These are phyloP conservation scores for Drosophila buzzatii DNA, from an alignment of 2,888 invertebrate genomes.

Conservation along the genomic window DNA sequence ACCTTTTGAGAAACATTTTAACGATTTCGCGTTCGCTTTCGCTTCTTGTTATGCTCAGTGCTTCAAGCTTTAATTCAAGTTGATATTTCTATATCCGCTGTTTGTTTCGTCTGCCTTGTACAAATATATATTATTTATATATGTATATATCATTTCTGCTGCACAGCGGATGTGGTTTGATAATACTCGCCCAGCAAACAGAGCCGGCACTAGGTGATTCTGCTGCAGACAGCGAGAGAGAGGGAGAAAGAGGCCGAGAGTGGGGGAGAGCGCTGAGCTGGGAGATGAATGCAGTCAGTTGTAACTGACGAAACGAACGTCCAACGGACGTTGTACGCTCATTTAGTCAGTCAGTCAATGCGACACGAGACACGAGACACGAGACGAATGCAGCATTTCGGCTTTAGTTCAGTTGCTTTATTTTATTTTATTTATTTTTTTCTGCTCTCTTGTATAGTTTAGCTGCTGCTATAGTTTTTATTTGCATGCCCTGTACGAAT, in stretches of 20 bases:
- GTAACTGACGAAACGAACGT: conserved; percentile 68
- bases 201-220: conserved; percentile 30
- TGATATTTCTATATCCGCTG: conserved; percentile 70
- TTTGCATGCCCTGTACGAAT: background rate
- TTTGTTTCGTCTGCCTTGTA: conserved; percentile 30
- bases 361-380: conserved; percentile 39
- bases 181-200: conserved; percentile 54
- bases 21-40: conserved; percentile 46
- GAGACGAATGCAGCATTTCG: conserved; percentile 50
- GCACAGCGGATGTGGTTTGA: conserved; percentile 75
- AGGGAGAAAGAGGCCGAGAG: conserved; percentile 10
- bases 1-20: conserved; percentile 33
- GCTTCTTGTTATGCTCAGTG: conserved; percentile 60
- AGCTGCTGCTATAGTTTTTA: conserved; percentile 3
- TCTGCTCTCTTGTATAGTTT: conserved; percentile 9
- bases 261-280: conserved; percentile 10
- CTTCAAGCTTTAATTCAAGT: conserved; percentile 66
- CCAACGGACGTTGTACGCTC: conserved; percentile 45
- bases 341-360: conserved; percentile 75
- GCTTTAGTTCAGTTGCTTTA: conserved; percentile 29
- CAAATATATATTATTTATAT: conserved; percentile 10
- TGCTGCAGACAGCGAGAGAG: conserved; percentile 4
- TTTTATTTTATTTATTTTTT: background rate
- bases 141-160: conserved; percentile 52
- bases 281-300: conserved; percentile 68